Evolutionary conservation across 2,888 invertebrate species (phyloP).

Genomic region (Apodemia zela): DNA sequence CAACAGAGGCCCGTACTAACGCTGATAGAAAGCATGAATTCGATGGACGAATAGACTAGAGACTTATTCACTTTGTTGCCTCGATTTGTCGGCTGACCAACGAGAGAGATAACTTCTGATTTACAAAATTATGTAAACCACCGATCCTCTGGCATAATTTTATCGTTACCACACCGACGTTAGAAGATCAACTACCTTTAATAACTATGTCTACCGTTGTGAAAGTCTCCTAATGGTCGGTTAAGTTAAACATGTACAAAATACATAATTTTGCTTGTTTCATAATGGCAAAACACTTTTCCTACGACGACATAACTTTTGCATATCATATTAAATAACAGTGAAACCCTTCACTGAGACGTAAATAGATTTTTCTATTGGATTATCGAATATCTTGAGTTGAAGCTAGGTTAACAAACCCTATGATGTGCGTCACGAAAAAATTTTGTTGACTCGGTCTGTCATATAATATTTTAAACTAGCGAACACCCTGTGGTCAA

Average conservation of each 20-base stretch:
- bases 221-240: conserved; percentile 3
- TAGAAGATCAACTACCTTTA: background rate
- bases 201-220: conserved; percentile 12
- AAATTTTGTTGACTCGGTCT: too few relatives aligned
- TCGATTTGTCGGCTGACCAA: too few relatives aligned
- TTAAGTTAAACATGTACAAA: conserved; percentile 8
- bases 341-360: background rate
- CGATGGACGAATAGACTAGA: too few relatives aligned
- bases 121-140: too few relatives aligned
- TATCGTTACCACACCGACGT: background rate
- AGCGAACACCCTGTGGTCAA: too few relatives aligned
- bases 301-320: conserved; percentile 1
- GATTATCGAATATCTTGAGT: conserved; percentile 34
- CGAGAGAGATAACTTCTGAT: too few relatives aligned
- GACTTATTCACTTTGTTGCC: too few relatives aligned
- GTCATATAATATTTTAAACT: too few relatives aligned
- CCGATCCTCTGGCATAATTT: background rate
- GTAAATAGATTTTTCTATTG: conserved; percentile 25
- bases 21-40: too few relatives aligned
- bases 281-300: background rate
- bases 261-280: background rate
- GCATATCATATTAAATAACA: conserved; percentile 1
- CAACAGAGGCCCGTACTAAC: too few relatives aligned
- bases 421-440: too few relatives aligned
- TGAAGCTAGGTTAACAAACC: background rate